phyloP scores from a whole-genome alignment of 2,888 invertebrate species.

The Psylliodes chrysocephalus region DNA sequence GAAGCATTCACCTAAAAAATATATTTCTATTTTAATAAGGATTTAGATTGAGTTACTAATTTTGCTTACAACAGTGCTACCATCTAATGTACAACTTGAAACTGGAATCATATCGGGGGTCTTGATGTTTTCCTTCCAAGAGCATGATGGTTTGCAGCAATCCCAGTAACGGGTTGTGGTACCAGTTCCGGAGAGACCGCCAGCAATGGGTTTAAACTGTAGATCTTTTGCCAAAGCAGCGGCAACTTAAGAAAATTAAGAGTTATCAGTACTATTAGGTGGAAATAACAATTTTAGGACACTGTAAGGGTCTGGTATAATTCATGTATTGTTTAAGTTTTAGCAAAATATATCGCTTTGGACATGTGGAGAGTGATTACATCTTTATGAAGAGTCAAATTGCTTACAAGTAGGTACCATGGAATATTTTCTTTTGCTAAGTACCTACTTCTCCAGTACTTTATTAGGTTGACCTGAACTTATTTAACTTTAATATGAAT shows the following conservation, averaged over 20 bases:
- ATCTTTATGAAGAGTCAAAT: too few relatives aligned
- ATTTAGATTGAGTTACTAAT: not conserved
- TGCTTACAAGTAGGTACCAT: too few relatives aligned
- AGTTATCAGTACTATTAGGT: too few relatives aligned
- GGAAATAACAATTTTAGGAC: too few relatives aligned
- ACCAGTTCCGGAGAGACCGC: conserved; percentile 39
- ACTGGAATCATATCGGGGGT: conserved; percentile 20
- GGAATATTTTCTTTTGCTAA: too few relatives aligned
- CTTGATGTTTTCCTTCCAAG: conserved; percentile 36
- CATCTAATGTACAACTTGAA: conserved; percentile 29
- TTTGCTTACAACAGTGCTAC: conserved; percentile 11
- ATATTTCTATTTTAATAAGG: not conserved
- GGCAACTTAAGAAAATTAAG: not conserved
- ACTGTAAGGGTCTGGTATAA: too few relatives aligned
- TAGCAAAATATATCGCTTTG: too few relatives aligned
- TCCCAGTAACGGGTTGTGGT: conserved; percentile 44
- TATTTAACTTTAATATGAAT: too few relatives aligned
- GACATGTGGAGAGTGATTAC: too few relatives aligned
- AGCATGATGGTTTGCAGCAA: conserved; percentile 46
- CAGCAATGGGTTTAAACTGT: conserved; percentile 27
- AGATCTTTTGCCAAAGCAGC: conserved; percentile 5
- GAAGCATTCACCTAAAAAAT: not conserved
- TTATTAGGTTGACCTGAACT: too few relatives aligned
- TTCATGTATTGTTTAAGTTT: too few relatives aligned
- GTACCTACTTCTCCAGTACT: too few relatives aligned